A percentile compares a stretch with the other conserved stretches of the same genome.
These are phyloP conservation scores for Acanthisitta chloris DNA, from an alignment of 2,113 vertebrate species.

Conservation along the genomic window DNA sequence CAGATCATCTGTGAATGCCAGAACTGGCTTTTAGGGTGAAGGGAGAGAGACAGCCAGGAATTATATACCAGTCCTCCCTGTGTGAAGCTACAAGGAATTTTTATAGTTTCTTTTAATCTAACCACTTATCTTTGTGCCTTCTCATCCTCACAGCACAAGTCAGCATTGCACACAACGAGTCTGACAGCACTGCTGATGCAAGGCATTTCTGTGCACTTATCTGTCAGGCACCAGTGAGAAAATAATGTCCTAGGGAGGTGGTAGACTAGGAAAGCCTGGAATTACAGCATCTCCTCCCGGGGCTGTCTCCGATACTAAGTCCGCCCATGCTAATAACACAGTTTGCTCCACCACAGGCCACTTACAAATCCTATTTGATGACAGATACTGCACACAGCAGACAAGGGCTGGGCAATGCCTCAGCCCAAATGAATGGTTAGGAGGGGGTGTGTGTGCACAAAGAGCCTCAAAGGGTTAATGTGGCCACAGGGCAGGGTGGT, in stretches of 20 bases:
- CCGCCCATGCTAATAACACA: not conserved
- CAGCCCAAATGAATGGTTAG: not conserved
- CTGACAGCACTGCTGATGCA: not conserved
- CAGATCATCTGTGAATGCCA: not conserved
- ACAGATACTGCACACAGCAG: not conserved
- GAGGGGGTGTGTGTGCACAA: not conserved
- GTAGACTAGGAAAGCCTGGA: slow-evolving; percentile 21
- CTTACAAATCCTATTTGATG: not conserved
- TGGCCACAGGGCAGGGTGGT: not conserved
- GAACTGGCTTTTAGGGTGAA: not conserved
- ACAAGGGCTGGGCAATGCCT: not conserved
- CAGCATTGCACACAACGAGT: not conserved
- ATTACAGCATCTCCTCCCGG: slow-evolving; percentile 3
- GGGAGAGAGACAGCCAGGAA: not conserved
- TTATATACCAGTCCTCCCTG: not conserved
- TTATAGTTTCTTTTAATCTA: not conserved
- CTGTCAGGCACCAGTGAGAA: slow-evolving; percentile 5
- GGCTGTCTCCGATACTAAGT: not conserved
- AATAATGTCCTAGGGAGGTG: slow-evolving; percentile 1
- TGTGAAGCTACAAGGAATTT: not conserved
- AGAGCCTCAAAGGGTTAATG: not conserved
- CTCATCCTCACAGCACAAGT: not conserved
- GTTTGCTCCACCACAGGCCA: not conserved
- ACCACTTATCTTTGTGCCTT: not conserved
- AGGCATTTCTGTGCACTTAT: not conserved